Evolutionary conservation across 2,888 invertebrate species (phyloP).

Genomic region (Brenthis hecate): DNA sequence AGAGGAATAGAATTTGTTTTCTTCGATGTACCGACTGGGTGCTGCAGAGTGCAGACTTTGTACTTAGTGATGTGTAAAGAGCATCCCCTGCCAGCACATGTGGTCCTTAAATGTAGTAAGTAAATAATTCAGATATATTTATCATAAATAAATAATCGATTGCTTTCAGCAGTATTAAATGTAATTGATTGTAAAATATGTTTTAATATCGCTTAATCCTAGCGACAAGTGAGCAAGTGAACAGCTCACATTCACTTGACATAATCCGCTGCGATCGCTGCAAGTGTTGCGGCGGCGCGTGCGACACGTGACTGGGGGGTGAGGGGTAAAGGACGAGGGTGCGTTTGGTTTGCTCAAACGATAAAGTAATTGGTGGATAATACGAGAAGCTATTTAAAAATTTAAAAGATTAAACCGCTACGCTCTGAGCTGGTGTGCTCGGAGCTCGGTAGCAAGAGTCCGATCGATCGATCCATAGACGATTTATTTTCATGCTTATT

Average conservation of each 20-base stretch:
- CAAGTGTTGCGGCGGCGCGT: constrained; percentile 22
- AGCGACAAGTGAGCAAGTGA: constrained; percentile 16
- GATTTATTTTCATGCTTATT: too few relatives aligned
- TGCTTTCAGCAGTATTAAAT: background rate
- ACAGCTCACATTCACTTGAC: constrained; percentile 23
- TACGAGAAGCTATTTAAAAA: constrained; percentile 26
- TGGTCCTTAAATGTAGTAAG: background rate
- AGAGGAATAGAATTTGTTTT: too few relatives aligned
- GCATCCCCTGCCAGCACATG: too few relatives aligned
- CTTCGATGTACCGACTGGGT: too few relatives aligned
- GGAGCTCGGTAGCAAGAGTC: too few relatives aligned
- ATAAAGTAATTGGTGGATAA: constrained; percentile 42
- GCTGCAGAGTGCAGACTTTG: too few relatives aligned
- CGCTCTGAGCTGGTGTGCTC: background rate
- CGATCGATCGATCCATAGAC: too few relatives aligned
- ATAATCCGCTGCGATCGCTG: constrained; percentile 24
- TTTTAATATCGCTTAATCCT: background rate
- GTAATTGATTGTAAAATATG: background rate
- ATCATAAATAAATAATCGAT: background rate
- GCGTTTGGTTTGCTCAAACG: constrained; percentile 45
- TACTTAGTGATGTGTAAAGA: too few relatives aligned
- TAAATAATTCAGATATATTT: background rate
- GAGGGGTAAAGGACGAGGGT: background rate
- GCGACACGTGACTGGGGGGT: background rate
- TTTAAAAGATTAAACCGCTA: constrained; percentile 28